Percentiles rank a stretch among this genome's conserved stretches.
Conservation (phyloP, 2,113 vertebrate genomes). For the Mormyrus lacerda region DNA sequence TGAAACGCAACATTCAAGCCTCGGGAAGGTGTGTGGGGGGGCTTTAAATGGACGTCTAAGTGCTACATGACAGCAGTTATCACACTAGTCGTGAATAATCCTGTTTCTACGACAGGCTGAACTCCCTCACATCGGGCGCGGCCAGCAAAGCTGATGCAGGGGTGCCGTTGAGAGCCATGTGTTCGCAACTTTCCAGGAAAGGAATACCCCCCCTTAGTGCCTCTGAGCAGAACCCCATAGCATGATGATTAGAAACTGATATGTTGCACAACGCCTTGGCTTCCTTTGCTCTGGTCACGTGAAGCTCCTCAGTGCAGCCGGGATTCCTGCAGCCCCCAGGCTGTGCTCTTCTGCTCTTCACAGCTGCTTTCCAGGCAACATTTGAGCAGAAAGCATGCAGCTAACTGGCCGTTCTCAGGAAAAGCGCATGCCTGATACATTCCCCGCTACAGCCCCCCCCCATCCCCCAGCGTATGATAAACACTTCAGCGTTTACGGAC, state of each 20-base stretch:
- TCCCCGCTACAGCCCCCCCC: background rate
- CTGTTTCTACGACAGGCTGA: background rate
- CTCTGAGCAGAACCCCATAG: background rate
- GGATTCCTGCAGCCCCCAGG: background rate
- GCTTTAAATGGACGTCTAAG: background rate
- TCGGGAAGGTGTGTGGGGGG: background rate
- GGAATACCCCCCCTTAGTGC: background rate
- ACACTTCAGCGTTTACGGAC: background rate
- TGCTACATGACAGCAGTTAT: background rate
- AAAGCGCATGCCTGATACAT: background rate
- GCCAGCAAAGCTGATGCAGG: background rate
- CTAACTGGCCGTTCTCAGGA: background rate
- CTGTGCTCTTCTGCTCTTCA: background rate
- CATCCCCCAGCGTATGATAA: background rate
- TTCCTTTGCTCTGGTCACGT: background rate
- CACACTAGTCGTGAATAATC: background rate
- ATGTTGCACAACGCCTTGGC: background rate
- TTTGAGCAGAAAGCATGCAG: background rate
- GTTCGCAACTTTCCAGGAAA: background rate
- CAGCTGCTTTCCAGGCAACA: background rate
- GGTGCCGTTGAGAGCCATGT: background rate
- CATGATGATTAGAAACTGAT: background rate
- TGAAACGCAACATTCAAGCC: background rate
- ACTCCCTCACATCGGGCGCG: background rate
- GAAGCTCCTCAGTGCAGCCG: background rate